Percentiles rank a stretch among this genome's conserved stretches.
Evolutionary conservation across 2,888 invertebrate genomes (phyloP).

Genomic region (Hanleya hanleyi): DNA sequence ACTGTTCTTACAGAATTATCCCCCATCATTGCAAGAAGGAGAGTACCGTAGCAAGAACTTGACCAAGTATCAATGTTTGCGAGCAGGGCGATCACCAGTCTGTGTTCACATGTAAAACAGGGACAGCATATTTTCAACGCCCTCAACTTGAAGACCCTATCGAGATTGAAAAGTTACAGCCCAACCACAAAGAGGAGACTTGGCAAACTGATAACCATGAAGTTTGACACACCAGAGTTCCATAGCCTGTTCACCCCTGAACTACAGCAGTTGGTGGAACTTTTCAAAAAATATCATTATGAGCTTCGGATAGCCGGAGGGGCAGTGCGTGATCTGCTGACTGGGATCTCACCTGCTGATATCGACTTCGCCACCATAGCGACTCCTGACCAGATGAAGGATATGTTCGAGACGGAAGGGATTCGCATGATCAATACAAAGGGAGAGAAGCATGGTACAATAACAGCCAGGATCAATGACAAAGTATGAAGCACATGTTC

Average conservation of each 20-base stretch:
- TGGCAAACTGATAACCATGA: constrained; percentile 55
- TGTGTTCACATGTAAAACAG: no score
- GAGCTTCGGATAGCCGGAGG: constrained; percentile 97
- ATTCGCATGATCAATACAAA: constrained; percentile 92
- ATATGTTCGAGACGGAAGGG: constrained; percentile 88
- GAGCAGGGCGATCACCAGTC: no score
- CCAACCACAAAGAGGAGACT: background rate
- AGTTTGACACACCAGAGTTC: constrained; percentile 63
- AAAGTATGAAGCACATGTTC: constrained; percentile 79
- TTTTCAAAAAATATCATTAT: constrained; percentile 83
- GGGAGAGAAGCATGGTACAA: constrained; percentile 80
- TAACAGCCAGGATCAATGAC: constrained; percentile 95
- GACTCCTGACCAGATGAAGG: constrained; percentile 96
- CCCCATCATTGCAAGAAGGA: no score
- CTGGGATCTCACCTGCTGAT: constrained; percentile 78
- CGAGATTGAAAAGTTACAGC: background rate
- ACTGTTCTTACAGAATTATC: no score
- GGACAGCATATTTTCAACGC: no score
- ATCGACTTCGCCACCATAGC: constrained; percentile 98
- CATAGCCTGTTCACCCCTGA: constrained; percentile 83
- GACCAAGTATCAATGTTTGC: no score
- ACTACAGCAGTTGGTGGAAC: constrained; percentile 79
- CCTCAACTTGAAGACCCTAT: no score
- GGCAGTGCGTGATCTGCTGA: constrained; percentile 84
- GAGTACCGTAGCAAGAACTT: no score